Evolutionary conservation across 2,113 vertebrate genomes (phyloP).

Genomic region (Bubo blakistoni): DNA sequence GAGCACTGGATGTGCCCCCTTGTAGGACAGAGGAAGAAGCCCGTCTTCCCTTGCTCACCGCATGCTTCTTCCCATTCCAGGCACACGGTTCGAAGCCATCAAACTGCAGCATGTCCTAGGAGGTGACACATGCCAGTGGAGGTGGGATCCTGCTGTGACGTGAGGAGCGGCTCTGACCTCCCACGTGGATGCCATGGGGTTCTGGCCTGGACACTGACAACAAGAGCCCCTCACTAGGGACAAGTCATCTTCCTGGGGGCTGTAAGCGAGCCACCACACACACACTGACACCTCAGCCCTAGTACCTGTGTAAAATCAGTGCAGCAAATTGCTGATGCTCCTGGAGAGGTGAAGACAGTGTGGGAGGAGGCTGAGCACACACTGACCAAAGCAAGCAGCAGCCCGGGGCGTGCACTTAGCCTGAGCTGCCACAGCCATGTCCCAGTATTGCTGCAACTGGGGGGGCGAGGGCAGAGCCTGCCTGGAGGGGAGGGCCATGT

Average conservation of each 20-base stretch:
- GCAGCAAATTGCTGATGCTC: not conserved
- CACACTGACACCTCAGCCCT: not conserved
- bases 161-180: not conserved
- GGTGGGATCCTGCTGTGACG: not conserved
- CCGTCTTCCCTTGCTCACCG: not conserved
- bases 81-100: slow-evolving; percentile 65
- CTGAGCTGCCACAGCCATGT: not conserved
- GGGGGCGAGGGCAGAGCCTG: not conserved
- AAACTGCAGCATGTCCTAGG: slow-evolving; percentile 76
- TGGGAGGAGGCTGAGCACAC: not conserved
- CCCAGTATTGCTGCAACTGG: not conserved
- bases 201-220: not conserved
- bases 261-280: not conserved
- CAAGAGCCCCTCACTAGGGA: not conserved
- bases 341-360: not conserved
- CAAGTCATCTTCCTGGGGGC: not conserved
- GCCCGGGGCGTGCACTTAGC: not conserved
- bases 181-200: accelerated
- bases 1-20: not conserved
- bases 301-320: not conserved
- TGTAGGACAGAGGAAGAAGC: not conserved
- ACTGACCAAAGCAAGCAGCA: not conserved
- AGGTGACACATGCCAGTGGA: not conserved
- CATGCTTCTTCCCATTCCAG: slow-evolving; percentile 49
- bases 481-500: not conserved